Evolutionary conservation across 2,797 vertebrate genomes (phyloP), one percentile per base, ranked within the genome.

Genomic region (Acridotheres tristis): DNA sequence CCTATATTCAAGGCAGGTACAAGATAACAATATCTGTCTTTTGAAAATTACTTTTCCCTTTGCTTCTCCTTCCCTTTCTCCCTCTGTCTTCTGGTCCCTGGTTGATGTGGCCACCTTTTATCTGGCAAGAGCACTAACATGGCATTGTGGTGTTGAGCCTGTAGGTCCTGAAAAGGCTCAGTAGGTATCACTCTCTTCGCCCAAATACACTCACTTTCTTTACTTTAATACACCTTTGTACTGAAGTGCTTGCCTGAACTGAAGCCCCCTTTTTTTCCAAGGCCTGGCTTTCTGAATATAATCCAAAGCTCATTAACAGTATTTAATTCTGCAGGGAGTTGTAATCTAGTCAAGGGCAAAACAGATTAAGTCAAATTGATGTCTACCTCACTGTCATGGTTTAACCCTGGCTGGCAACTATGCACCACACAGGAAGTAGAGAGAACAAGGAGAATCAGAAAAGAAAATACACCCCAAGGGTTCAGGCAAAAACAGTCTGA

Each of bases 341-440:
- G 40, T 88, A 88, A 88, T 77, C 51, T 92, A 89, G 62, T 82
- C 36, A 89, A 81, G n/a, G 61, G 29, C n/a, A 82, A 76, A 95
- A 76, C 9, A 79, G 38, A 83, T 89, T 59, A 54, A 84, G 42
- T 74, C n/a, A 88, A 88, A 88, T 50, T 68, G 53, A 43, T 2
- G 2, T 69, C 51, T 86, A 38, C n/a, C 58, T 75, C 42, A 22
- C 15, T 54, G 58, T 17, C 32, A 65, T 55, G n/a, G 12, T 66
- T 76, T 36, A 53, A 38, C 23, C 12, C 5, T 51, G 43, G 30
- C 15, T 77, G 40, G 9, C 30, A 71, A 16, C 6, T 26, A 29
- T 42, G 20, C 16, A 43, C 20, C 45, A 29, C 22, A 34, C 4
- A 59, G 21, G 26, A 53, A 51, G 21, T 5, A 34, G 45, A 53